These are phyloP conservation scores for Zootermopsis nevadensis DNA, from an alignment of 2,888 invertebrate genomes.

Conservation along the genomic window DNA sequence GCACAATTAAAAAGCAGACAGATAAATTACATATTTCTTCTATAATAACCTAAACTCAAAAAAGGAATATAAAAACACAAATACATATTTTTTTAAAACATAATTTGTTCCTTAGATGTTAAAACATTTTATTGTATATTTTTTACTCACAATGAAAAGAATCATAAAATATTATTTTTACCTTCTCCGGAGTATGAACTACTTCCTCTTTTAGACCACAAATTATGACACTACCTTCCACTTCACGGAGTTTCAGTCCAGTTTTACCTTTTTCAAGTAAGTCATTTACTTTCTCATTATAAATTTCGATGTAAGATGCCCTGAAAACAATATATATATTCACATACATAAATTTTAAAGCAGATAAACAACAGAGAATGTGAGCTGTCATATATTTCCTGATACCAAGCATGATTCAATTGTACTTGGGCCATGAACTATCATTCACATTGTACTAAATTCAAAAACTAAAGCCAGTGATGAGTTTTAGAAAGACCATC, in stretches of 20 bases:
- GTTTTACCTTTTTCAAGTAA: conserved; percentile 72
- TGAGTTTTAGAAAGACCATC: too few relatives aligned
- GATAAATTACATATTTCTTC: neutral
- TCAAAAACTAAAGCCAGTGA: too few relatives aligned
- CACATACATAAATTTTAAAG: conserved; percentile 40
- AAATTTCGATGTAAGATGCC: conserved; percentile 88
- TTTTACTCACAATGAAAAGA: too few relatives aligned
- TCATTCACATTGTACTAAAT: too few relatives aligned
- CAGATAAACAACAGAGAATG: conserved; percentile 16
- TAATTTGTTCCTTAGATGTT: too few relatives aligned
- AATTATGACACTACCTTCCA: conserved; percentile 72
- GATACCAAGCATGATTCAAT: too few relatives aligned
- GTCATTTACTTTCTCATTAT: conserved; percentile 86
- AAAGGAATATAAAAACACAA: too few relatives aligned
- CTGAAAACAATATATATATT: conserved; percentile 66
- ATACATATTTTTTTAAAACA: too few relatives aligned
- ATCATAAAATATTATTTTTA: conserved; percentile 58
- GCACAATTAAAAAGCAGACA: too few relatives aligned
- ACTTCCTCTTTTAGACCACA: conserved; percentile 73
- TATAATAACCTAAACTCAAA: too few relatives aligned
- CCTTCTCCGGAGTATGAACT: conserved; percentile 71
- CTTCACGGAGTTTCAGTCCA: conserved; percentile 74
- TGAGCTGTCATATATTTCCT: neutral
- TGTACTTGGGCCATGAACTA: too few relatives aligned
- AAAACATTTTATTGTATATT: too few relatives aligned